phyloP scores from a whole-genome alignment of 2,113 vertebrate genomes.

The Heptranchias perlo region DNA sequence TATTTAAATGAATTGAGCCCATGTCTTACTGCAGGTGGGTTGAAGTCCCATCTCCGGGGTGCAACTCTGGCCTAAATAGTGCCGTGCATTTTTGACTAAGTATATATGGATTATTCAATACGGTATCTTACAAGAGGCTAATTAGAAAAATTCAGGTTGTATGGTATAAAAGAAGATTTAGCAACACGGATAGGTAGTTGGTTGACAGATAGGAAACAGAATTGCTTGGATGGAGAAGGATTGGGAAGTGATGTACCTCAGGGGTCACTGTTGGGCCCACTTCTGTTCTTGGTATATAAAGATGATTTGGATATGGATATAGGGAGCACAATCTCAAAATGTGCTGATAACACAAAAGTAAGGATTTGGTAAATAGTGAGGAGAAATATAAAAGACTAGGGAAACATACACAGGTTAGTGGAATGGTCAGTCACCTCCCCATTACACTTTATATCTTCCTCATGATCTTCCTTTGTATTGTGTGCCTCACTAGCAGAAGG shows the following conservation, averaged over 20 bases:
- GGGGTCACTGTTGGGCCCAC: no score
- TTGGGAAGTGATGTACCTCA: neutral
- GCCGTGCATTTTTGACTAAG: no score
- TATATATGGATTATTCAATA: no score
- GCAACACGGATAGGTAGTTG: no score
- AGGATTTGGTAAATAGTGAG: neutral
- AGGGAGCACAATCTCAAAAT: neutral
- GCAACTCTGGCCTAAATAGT: no score
- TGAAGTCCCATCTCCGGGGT: no score
- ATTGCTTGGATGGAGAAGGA: neutral
- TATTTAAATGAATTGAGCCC: no score
- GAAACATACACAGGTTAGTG: neutral
- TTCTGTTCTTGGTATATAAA: no score
- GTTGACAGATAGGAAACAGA: neutral
- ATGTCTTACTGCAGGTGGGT: no score
- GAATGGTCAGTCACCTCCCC: neutral
- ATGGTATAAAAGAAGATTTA: no score
- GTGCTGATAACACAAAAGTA: neutral
- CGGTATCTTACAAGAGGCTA: no score
- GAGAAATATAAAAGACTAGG: neutral
- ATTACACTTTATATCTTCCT: neutral
- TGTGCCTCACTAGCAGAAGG: neutral
- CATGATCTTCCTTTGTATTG: neutral
- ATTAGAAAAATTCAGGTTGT: no score
- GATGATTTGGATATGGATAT: neutral